Conservation (phyloP, 37 sponge, comb jelly and placozoan genomes). For the Theonella swinhoei region DNA sequence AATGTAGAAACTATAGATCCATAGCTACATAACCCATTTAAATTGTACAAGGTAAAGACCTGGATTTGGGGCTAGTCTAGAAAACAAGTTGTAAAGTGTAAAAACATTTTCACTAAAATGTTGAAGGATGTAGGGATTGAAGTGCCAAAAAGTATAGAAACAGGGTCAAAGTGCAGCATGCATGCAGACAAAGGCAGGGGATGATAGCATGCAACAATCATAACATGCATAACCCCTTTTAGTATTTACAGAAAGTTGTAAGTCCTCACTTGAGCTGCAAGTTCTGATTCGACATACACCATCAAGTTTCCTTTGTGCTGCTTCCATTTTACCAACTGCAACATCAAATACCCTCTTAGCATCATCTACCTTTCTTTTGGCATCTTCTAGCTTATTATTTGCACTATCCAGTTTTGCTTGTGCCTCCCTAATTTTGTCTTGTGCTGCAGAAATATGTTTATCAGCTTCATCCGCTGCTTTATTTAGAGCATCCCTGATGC, state of each 20-base stretch:
- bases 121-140: too few relatives aligned
- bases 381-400: not conserved
- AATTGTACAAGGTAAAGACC: too few relatives aligned
- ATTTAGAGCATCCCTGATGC: not conserved
- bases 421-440: not conserved
- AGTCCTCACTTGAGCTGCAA: not conserved
- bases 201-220: too few relatives aligned
- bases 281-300: not conserved
- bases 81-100: too few relatives aligned
- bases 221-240: too few relatives aligned
- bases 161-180: too few relatives aligned
- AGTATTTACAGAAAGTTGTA: not conserved
- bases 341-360: not conserved
- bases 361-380: not conserved
- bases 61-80: too few relatives aligned
- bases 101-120: too few relatives aligned
- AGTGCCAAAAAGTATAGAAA: too few relatives aligned
- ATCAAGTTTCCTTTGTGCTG: not conserved
- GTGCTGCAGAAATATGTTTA: slow-evolving; percentile 1
- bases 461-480: slow-evolving; percentile 11
- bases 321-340: not conserved
- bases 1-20: too few relatives aligned
- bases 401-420: slow-evolving; percentile 11
- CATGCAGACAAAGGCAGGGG: too few relatives aligned
- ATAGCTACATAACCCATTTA: not conserved